phyloP scores from a whole-genome alignment of 1,140 invertebrate genomes.

The Ceratoteleas bidentatus region DNA sequence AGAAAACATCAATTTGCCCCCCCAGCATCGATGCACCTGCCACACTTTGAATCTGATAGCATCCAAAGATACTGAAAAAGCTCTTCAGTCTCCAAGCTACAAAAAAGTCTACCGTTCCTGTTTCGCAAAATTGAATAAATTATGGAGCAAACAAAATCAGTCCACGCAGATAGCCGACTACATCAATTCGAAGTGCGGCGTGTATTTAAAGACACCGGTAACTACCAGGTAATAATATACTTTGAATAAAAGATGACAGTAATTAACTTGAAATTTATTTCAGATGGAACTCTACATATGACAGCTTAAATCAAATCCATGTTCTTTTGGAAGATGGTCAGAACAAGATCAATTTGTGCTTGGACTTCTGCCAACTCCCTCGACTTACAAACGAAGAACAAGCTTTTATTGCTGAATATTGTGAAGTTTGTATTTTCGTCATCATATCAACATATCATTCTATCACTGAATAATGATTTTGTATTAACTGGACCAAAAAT shows the following conservation, averaged over 20 bases:
- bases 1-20: no score
- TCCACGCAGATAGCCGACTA: background rate
- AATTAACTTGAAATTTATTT: background rate
- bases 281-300: constrained; percentile 22
- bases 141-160: constrained; percentile 1
- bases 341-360: constrained; percentile 11
- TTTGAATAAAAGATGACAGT: no score
- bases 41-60: constrained; percentile 4
- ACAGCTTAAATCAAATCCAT: constrained; percentile 12
- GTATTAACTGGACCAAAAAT: no score
- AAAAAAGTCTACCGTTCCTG: constrained; percentile 1
- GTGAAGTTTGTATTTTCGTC: constrained; percentile 5
- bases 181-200: background rate
- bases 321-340: background rate
- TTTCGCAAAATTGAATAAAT: background rate
- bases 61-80: background rate
- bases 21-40: background rate
- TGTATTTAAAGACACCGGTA: background rate
- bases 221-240: background rate
- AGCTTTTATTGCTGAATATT: constrained; percentile 20
- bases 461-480: no score
- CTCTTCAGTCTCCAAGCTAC: background rate
- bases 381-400: constrained; percentile 15
- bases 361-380: constrained; percentile 22
- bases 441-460: no score